Evolutionary conservation across 2,888 invertebrate genomes (phyloP), one percentile per base, ranked within the genome.

Genomic region (Cheilosia scutellata): DNA sequence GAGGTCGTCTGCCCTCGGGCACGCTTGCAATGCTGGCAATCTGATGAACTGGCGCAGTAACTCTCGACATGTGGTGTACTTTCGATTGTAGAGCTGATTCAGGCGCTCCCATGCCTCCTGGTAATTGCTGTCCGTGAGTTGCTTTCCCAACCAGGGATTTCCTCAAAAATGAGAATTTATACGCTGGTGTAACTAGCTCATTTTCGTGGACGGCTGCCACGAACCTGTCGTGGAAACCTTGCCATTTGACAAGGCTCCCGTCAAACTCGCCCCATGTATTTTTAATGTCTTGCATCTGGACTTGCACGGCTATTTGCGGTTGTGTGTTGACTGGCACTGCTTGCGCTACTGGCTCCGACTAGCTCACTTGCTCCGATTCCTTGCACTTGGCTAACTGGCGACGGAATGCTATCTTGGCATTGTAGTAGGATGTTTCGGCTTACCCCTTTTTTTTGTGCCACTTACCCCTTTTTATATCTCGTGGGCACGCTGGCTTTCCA

Each of bases 231-330:
- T 11, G 51, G 51, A 51, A 51, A 0, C 47, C 47, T 3, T 53
- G 68, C 68, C 68, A 77, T 5, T 53, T 77, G 4, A 53, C 42
- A 0, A 60, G 11, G 1, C 11, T 11, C 0, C 77, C 70, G 44
- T 76, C 58, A 5, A 76, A 76, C 4, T 49, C 75, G 0, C 68
- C 33, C 74, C 74, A 63, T 4, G 63, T 47, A 1, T 63, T 49
- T 1, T 33, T 20, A 0, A 49, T 11, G 9, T 63, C 49, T 1
- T 63, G 47, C 9, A 47, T 47, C 2, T 16, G 5, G 3, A n/a
- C n/a, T n/a, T n/a, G n/a, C n/a, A n/a, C n/a, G n/a, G n/a, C n/a
- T n/a, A n/a, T n/a, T n/a, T n/a, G n/a, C n/a, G n/a, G n/a, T n/a
- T n/a, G n/a, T n/a, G n/a, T n/a, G n/a, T n/a, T n/a, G n/a, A n/a